phyloP scores from a whole-genome alignment of 2,888 invertebrate species.

The Agonopterix arenella region DNA sequence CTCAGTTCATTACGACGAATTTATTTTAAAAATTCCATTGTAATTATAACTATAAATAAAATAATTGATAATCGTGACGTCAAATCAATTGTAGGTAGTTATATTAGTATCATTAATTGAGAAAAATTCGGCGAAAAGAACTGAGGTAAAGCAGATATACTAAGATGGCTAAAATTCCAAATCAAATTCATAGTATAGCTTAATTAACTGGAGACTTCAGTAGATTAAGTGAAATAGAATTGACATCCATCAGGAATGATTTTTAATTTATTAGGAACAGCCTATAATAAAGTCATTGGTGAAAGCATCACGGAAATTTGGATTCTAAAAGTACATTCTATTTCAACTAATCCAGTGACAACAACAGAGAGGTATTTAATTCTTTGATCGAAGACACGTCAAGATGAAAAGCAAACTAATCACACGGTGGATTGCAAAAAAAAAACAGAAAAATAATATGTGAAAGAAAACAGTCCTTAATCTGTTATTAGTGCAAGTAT shows the following conservation, averaged over 20 bases:
- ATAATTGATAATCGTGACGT: not conserved
- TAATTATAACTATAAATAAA: not conserved
- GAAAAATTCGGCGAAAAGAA: constrained; percentile 38
- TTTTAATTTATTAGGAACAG: constrained; percentile 66
- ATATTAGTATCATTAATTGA: constrained; percentile 8
- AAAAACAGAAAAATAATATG: constrained; percentile 22
- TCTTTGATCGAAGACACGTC: constrained; percentile 67
- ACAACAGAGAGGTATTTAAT: constrained; percentile 28
- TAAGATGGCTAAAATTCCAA: constrained; percentile 18
- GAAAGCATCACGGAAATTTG: constrained; percentile 70
- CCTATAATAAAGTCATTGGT: constrained; percentile 70
- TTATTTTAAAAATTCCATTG: constrained; percentile 1
- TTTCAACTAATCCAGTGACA: constrained; percentile 64
- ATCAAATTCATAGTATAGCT: constrained; percentile 9
- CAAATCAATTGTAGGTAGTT: constrained; percentile 22
- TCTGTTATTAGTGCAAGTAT: constrained; percentile 28
- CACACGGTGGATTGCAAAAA: constrained; percentile 25
- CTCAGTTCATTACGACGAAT: constrained; percentile 49
- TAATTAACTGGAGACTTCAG: constrained; percentile 30
- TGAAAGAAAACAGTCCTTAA: constrained; percentile 19
- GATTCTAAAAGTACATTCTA: constrained; percentile 39
- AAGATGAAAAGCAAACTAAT: constrained; percentile 20
- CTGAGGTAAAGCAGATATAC: constrained; percentile 45
- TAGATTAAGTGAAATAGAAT: constrained; percentile 62
- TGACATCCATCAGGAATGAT: constrained; percentile 29